phyloP scores from a whole-genome alignment of 2,113 vertebrate genomes.

The Antigone vipio region DNA sequence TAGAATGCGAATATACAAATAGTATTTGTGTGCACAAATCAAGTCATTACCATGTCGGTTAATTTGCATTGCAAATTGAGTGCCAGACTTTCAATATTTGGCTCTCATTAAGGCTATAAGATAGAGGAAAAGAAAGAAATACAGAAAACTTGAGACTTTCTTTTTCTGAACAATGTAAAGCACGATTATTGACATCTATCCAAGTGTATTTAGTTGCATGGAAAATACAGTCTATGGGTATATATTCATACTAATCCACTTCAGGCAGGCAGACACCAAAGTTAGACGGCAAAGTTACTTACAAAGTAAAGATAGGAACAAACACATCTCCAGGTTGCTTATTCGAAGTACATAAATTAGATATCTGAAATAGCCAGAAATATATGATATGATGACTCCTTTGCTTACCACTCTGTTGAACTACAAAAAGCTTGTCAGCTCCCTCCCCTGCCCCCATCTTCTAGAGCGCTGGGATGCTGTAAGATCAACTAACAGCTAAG shows the following conservation, averaged over 20 bases:
- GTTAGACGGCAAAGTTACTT: neutral
- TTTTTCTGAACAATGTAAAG: neutral
- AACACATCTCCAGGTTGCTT: neutral
- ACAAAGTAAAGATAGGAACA: neutral
- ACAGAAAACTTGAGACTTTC: neutral
- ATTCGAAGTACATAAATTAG: neutral
- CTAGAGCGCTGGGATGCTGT: neutral
- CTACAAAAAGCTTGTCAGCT: neutral
- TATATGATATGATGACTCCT: neutral
- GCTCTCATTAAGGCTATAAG: neutral
- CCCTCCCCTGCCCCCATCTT: neutral
- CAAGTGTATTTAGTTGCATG: neutral
- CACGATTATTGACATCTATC: neutral
- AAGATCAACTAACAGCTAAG: conserved; percentile 42
- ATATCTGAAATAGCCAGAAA: neutral
- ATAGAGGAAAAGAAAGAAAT: neutral
- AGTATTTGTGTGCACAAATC: conserved; percentile 32
- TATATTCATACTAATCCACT: neutral
- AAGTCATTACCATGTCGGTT: neutral
- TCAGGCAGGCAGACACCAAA: neutral
- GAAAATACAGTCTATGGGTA: neutral
- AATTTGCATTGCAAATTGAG: conserved; percentile 28
- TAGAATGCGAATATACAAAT: conserved; percentile 8
- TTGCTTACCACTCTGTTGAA: neutral
- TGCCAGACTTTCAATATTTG: neutral